Conservation (phyloP, 2,113 vertebrate genomes). For the Ammodytes marinus region DNA sequence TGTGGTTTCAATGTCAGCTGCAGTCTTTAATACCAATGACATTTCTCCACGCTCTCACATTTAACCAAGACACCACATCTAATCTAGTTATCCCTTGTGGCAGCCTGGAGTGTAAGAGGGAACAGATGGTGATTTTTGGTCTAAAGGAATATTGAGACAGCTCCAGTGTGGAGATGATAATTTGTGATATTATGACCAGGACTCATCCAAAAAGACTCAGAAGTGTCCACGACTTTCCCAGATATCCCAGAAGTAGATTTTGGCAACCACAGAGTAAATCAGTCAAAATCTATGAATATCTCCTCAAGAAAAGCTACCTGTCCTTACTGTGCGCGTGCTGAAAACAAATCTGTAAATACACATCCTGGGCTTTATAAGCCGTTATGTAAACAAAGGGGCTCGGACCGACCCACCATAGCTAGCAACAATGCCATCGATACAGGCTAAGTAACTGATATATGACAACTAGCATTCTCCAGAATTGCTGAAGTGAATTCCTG, state of each 20-base stretch:
- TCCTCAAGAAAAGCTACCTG: too few species aligned
- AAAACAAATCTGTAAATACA: too few species aligned
- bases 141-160: slow-evolving; percentile 8
- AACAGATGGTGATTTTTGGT: slow-evolving; percentile 41
- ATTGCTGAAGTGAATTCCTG: neutral
- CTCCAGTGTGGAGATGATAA: slow-evolving; percentile 9
- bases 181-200: slow-evolving; percentile 17
- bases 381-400: too few species aligned
- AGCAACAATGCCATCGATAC: too few species aligned
- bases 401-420: too few species aligned
- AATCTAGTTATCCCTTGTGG: slow-evolving; percentile 50
- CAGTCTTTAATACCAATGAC: slow-evolving; percentile 13
- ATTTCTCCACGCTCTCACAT: slow-evolving; percentile 21
- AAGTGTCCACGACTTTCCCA: neutral
- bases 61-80: slow-evolving; percentile 14
- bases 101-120: slow-evolving; percentile 17
- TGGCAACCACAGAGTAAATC: neutral
- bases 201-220: neutral
- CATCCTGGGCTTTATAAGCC: too few species aligned
- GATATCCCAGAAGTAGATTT: slow-evolving; percentile 7
- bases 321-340: too few species aligned
- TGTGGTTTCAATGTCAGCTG: slow-evolving; percentile 28
- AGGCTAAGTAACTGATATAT: too few species aligned
- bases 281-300: too few species aligned
- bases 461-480: too few species aligned